phyloP scores from a whole-genome alignment of 2,113 vertebrate species.

The Serilophus lunatus region DNA sequence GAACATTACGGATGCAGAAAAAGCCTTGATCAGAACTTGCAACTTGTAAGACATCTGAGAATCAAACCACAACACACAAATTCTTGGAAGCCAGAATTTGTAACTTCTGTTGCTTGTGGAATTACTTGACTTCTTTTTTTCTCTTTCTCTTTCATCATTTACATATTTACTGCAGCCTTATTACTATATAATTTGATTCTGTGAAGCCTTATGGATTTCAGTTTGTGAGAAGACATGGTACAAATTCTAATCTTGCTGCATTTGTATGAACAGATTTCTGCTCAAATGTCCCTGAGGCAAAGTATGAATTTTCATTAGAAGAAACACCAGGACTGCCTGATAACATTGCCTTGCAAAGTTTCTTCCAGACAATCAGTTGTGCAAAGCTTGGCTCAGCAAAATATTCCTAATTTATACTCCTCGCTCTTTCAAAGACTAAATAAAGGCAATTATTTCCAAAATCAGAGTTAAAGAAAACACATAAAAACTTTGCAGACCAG shows the following conservation, averaged over 20 bases:
- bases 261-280: neutral
- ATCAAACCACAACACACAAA: neutral
- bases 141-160: neutral
- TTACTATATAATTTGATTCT: neutral
- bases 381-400: neutral
- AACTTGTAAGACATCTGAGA: slow-evolving; percentile 4
- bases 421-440: neutral
- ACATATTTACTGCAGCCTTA: neutral
- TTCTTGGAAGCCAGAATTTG: neutral
- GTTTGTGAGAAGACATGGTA: neutral
- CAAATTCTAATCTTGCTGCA: slow-evolving; percentile 14
- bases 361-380: neutral
- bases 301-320: neutral
- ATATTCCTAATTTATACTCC: neutral
- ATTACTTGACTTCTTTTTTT: neutral
- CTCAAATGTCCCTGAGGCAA: neutral
- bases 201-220: neutral
- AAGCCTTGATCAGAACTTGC: slow-evolving; percentile 6
- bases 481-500: neutral
- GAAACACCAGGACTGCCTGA: neutral
- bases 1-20: neutral
- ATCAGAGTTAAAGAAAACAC: neutral
- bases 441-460: neutral
- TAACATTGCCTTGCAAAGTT: neutral
- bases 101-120: neutral